Percentiles rank a stretch among this genome's conserved stretches.
Evolutionary conservation across 2,888 invertebrate genomes (phyloP).

Genomic region (Melanophora roralis): DNA sequence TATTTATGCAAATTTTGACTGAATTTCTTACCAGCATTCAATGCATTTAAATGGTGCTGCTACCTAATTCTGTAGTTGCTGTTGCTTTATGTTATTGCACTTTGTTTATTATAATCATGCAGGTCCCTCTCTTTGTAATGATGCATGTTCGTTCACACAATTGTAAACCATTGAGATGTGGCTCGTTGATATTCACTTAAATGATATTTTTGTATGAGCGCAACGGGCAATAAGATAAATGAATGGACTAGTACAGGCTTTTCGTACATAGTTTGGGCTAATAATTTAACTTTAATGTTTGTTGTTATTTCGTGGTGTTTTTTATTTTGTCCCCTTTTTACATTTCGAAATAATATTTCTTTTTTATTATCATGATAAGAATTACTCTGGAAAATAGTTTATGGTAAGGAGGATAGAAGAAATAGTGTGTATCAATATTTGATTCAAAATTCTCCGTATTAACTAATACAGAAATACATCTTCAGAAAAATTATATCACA

Average conservation of each 20-base stretch:
- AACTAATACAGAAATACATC: too few species aligned
- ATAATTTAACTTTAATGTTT: constrained; percentile 54
- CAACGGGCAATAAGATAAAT: neutral
- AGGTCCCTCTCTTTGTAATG: constrained; percentile 23
- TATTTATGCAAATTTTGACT: constrained; percentile 9
- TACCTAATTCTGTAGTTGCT: neutral
- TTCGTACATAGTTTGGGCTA: constrained; percentile 46
- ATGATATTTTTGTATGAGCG: constrained; percentile 5
- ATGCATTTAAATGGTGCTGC: constrained; percentile 14
- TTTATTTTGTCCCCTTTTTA: neutral
- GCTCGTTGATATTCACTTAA: constrained; percentile 22
- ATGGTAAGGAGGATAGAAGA: too few species aligned
- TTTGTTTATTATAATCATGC: constrained; percentile 53
- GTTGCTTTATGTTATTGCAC: constrained; percentile 37
- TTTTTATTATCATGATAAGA: too few species aligned
- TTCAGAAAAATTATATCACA: too few species aligned
- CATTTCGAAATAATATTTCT: neutral
- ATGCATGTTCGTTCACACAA: constrained; percentile 35
- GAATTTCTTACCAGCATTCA: neutral
- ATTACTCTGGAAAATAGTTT: too few species aligned
- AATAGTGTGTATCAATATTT: too few species aligned
- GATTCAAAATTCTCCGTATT: too few species aligned
- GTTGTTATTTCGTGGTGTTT: neutral
- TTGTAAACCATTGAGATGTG: constrained; percentile 28
- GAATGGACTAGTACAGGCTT: constrained; percentile 25